Evolutionary conservation across 2,888 invertebrate species (phyloP), one percentile per base, ranked within the genome.

Genomic region (Pemphredon lugubris): DNA sequence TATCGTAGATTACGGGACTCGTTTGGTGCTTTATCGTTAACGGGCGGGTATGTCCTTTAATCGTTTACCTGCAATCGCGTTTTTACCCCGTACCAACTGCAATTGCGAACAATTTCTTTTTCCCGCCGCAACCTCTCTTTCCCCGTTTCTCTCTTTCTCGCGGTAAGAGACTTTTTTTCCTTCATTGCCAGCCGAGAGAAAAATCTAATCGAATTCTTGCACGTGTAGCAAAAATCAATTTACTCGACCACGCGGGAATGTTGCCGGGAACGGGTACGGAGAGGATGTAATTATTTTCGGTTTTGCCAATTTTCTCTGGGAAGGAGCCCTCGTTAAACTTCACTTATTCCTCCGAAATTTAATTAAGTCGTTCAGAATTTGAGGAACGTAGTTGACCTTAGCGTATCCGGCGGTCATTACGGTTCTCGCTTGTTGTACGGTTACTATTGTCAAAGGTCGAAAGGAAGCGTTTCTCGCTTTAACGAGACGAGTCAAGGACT

Each of bases 381-480:
- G 50, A 54, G 71, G 74, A 74, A 74, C 42, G 42, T 50, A 21
- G 68, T 50, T 68, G 73, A 74, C 76, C 71, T 77, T 68, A 71
- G 55, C 61, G 37, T 53, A 59, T 44, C 48, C 26, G 42, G 42
- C 21, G 18, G 30, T 14, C n/a, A 5, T 21, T 1, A 39, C 50
- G 45, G 58, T 66, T 21, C 75, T 67, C 67, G n/a, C n/a, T n/a
- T n/a, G 67, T 70, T 76, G 42, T 72, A 63, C 75, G 51, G 65
- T 74, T 66, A 42, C 71, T 74, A 76, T 77, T 77, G 74, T 77
- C 64, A 71, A 68, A 63, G 34, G 34, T 57, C 57, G 30, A 37
- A 23, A 53, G 18, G 7, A 40, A 63, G 59, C 55, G 71, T 66
- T 64, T 76, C 74, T 65, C 64, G 54, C 65, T 68, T 60, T 66